Evolutionary conservation across 1,140 invertebrate genomes (phyloP).

Genomic region (Drosophila ogumai): DNA sequence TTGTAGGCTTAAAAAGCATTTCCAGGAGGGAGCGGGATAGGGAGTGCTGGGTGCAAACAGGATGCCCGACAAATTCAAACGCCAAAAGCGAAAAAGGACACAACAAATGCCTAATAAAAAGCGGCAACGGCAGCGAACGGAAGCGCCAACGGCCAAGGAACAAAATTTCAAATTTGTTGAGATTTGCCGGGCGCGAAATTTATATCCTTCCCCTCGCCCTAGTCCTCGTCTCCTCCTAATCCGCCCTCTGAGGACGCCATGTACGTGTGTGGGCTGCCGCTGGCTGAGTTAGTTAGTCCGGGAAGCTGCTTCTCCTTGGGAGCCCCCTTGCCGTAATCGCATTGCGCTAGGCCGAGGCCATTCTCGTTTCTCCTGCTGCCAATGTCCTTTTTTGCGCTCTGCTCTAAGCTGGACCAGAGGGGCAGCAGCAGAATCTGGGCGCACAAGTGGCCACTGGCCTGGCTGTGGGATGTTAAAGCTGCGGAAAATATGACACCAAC

Average conservation of each 20-base stretch:
- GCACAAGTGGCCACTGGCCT: conserved; percentile 57
- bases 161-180: conserved; percentile 76
- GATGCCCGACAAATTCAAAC: conserved; percentile 74
- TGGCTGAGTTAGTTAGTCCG: conserved; percentile 37
- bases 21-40: conserved; percentile 1
- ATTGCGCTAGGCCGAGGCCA: conserved; percentile 63
- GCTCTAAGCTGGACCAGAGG: conserved; percentile 27
- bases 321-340: conserved; percentile 46
- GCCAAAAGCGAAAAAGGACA: conserved; percentile 66
- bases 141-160: conserved; percentile 63
- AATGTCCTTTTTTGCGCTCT: conserved; percentile 1
- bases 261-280: conserved; percentile 39
- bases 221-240: conserved; percentile 10
- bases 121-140: conserved; percentile 63
- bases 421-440: conserved; percentile 27
- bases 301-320: conserved; percentile 6
- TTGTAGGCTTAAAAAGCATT: conserved; percentile 80
- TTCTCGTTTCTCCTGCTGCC: conserved; percentile 16
- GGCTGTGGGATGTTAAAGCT: conserved; percentile 75
- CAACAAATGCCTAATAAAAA: conserved; percentile 68
- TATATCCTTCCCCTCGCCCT: conserved; percentile 52
- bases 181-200: conserved; percentile 79
- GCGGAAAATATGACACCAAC: conserved; percentile 82
- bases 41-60: conserved; percentile 45
- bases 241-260: conserved; percentile 18